phyloP scores from a whole-genome alignment of 2,797 vertebrate species.

The Urophycis tenuis region DNA sequence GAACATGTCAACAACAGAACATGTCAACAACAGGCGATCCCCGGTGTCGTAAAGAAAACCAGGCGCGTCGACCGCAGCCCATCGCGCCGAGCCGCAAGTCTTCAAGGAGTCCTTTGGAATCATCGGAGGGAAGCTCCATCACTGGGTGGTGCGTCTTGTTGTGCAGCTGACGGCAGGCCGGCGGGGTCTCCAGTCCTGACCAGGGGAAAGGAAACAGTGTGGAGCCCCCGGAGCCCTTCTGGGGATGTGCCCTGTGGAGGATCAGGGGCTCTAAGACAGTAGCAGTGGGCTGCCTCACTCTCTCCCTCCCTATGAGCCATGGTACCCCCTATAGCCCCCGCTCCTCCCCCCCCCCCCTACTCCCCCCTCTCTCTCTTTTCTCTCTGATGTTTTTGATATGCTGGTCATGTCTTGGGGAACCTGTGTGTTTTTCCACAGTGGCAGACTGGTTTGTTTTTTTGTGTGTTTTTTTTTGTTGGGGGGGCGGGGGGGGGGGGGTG shows the following conservation, averaged over 20 bases:
- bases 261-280: not conserved
- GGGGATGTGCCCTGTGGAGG: not conserved
- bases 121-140: not conserved
- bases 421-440: slow-evolving; percentile 56
- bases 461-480: not conserved
- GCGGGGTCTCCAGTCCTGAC: not conserved
- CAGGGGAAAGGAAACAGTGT: too few species aligned
- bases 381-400: slow-evolving; percentile 59
- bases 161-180: not conserved
- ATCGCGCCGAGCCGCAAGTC: too few species aligned
- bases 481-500: slow-evolving; percentile 23
- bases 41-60: not conserved
- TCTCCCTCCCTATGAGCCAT: slow-evolving; percentile 32
- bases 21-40: not conserved
- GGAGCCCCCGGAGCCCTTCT: not conserved
- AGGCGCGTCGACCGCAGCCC: too few species aligned
- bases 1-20: too few species aligned
- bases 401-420: slow-evolving; percentile 58
- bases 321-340: slow-evolving; percentile 16
- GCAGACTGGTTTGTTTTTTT: too few species aligned
- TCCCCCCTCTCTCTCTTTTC: slow-evolving; percentile 37
- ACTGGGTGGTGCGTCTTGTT: not conserved
- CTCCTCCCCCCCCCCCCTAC: slow-evolving; percentile 17
- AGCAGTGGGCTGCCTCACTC: not conserved
- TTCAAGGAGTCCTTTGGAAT: too few species aligned